phyloP scores from a whole-genome alignment of 1,140 invertebrate genomes.

The Stegodyphus mimosarum region DNA sequence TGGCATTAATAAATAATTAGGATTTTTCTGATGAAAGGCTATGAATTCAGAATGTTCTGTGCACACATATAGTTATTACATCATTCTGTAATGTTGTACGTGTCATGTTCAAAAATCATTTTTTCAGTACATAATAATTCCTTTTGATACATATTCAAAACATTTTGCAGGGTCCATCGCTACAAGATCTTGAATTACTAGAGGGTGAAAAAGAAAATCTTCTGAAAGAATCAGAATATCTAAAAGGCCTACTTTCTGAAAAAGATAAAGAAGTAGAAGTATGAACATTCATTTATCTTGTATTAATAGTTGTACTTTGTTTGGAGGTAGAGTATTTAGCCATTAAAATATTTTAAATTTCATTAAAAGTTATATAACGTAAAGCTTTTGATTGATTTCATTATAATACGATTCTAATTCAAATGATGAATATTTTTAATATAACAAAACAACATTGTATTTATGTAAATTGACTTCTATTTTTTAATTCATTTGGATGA shows the following conservation, averaged over 20 bases:
- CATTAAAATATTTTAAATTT: not conserved
- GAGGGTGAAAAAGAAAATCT: slow-evolving; percentile 19
- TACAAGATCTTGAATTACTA: not conserved
- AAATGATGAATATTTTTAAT: not conserved
- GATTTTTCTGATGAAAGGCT: too few relatives aligned
- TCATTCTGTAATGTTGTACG: too few relatives aligned
- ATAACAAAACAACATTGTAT: not conserved
- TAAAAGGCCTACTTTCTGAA: not conserved
- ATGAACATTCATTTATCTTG: not conserved
- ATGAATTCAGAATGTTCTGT: too few relatives aligned
- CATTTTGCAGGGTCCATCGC: not conserved
- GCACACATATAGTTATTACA: too few relatives aligned
- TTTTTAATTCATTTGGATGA: too few relatives aligned
- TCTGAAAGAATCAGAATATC: slow-evolving; percentile 15
- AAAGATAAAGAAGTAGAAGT: slow-evolving; percentile 36
- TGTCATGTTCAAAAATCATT: too few relatives aligned
- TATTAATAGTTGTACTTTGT: not conserved
- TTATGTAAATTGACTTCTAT: too few relatives aligned
- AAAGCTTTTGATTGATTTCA: not conserved
- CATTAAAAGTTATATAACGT: not conserved
- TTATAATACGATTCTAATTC: not conserved
- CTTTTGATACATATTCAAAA: too few relatives aligned
- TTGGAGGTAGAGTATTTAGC: not conserved
- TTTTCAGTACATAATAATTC: too few relatives aligned
- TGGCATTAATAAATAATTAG: too few relatives aligned